Percentiles rank a stretch among this genome's conserved stretches.
phyloP scores from a whole-genome alignment of 2,797 vertebrate genomes.

The Chelon auratus region DNA sequence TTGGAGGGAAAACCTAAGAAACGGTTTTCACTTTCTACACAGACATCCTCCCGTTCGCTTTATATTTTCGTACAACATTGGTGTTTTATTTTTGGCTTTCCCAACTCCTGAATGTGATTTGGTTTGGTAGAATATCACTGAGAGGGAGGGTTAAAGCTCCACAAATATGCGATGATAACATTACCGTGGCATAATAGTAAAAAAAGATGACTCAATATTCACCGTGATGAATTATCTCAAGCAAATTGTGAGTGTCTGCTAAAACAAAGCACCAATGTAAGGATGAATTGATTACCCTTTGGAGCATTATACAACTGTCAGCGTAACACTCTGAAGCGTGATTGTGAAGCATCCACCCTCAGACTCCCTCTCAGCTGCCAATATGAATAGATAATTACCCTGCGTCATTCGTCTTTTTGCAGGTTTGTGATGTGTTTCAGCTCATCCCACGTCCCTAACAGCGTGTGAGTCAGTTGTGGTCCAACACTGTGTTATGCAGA shows the following conservation, averaged over 20 bases:
- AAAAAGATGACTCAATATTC: constrained; percentile 39
- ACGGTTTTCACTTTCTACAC: constrained; percentile 1
- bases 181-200: constrained; percentile 1
- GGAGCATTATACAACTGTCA: constrained; percentile 66
- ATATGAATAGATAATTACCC: constrained; percentile 64
- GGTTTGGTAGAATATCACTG: constrained; percentile 11
- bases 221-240: constrained; percentile 28
- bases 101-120: constrained; percentile 1
- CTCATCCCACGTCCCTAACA: constrained; percentile 54
- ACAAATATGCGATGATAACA: background rate
- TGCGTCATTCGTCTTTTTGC: constrained; percentile 59
- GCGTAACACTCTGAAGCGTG: constrained; percentile 53
- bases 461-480: constrained; percentile 55
- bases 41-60: background rate
- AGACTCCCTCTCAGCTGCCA: constrained; percentile 54
- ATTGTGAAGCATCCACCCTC: constrained; percentile 68
- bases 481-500: constrained; percentile 33
- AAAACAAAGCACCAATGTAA: constrained; percentile 50
- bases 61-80: background rate
- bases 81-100: constrained; percentile 1
- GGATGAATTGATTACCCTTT: constrained; percentile 76
- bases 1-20: background rate
- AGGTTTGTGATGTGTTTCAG: constrained; percentile 57
- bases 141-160: constrained; percentile 3
- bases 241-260: constrained; percentile 35